Evolutionary conservation across 2,888 invertebrate species (phyloP).

Genomic region (Melanostoma scalare): DNA sequence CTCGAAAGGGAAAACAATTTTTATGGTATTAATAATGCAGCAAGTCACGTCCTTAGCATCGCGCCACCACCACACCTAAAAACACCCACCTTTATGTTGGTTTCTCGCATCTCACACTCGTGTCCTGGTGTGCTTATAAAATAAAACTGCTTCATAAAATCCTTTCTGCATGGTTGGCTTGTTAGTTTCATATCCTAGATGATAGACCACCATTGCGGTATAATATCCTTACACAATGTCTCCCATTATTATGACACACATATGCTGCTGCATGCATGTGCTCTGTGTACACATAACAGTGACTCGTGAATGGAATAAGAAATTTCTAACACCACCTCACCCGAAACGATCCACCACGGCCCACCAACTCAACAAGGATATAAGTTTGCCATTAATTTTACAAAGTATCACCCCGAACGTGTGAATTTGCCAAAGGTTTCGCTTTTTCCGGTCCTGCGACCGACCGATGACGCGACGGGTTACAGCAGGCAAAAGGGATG

Average conservation of each 20-base stretch:
- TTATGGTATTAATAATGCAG: slow-evolving; percentile 77
- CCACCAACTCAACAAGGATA: slow-evolving; percentile 69
- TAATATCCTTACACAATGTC: slow-evolving; percentile 73
- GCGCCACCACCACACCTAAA: slow-evolving; percentile 39
- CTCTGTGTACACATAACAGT: slow-evolving; percentile 61
- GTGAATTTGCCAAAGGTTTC: slow-evolving; percentile 72
- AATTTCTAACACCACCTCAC: slow-evolving; percentile 33
- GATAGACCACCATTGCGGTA: slow-evolving; percentile 73
- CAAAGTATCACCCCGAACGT: slow-evolving; percentile 72
- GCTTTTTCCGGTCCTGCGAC: slow-evolving; percentile 32
- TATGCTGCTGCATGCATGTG: slow-evolving; percentile 66
- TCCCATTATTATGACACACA: slow-evolving; percentile 73
- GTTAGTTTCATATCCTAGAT: slow-evolving; percentile 72
- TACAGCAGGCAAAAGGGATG: neutral
- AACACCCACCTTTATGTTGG: slow-evolving; percentile 32
- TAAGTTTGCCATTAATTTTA: slow-evolving; percentile 73
- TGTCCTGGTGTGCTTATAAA: slow-evolving; percentile 60
- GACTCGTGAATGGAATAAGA: slow-evolving; percentile 70
- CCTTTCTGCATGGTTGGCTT: slow-evolving; percentile 73
- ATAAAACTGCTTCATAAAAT: slow-evolving; percentile 73
- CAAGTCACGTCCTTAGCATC: slow-evolving; percentile 76
- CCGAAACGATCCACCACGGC: slow-evolving; percentile 19
- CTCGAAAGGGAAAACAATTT: slow-evolving; percentile 73
- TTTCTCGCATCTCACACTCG: slow-evolving; percentile 17
- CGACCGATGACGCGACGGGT: no score